Evolutionary conservation across 2,797 vertebrate species (phyloP).

Genomic region (Coendou prehensilis): DNA sequence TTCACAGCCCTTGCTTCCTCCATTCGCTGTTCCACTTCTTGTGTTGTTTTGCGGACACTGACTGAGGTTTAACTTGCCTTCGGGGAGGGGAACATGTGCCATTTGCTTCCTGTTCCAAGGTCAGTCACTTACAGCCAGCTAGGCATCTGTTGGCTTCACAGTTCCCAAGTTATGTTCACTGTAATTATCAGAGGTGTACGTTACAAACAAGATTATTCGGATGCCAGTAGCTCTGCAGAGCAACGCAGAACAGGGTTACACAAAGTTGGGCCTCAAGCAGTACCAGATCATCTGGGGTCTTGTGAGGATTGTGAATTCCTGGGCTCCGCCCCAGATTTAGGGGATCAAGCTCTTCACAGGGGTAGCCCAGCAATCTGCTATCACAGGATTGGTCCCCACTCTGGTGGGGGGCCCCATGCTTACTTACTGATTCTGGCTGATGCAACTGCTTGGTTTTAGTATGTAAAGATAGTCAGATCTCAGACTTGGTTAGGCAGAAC

Average conservation of each 20-base stretch:
- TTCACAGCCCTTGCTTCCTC: not conserved
- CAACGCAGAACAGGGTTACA: not conserved
- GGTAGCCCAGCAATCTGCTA: not conserved
- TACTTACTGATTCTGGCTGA: not conserved
- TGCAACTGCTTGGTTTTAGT: not conserved
- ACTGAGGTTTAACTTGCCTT: not conserved
- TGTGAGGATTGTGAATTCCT: not conserved
- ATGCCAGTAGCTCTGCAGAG: not conserved
- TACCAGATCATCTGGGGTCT: not conserved
- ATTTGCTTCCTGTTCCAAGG: not conserved
- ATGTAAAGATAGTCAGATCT: not conserved
- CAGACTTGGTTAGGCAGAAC: not conserved
- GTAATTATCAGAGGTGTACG: not conserved
- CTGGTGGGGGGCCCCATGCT: not conserved
- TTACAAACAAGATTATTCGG: constrained; percentile 2
- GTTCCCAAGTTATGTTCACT: constrained; percentile 12
- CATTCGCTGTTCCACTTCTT: not conserved
- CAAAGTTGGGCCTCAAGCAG: not conserved
- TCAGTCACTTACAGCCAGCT: not conserved
- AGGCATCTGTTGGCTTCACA: not conserved
- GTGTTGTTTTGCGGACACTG: not conserved
- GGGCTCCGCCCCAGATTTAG: not conserved
- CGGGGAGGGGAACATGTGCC: not conserved
- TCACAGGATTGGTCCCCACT: not conserved
- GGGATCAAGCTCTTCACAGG: not conserved